Percentiles rank a stretch among this genome's conserved stretches.
Evolutionary conservation across 1,140 invertebrate genomes (phyloP).

Genomic region (Drosophila varians): DNA sequence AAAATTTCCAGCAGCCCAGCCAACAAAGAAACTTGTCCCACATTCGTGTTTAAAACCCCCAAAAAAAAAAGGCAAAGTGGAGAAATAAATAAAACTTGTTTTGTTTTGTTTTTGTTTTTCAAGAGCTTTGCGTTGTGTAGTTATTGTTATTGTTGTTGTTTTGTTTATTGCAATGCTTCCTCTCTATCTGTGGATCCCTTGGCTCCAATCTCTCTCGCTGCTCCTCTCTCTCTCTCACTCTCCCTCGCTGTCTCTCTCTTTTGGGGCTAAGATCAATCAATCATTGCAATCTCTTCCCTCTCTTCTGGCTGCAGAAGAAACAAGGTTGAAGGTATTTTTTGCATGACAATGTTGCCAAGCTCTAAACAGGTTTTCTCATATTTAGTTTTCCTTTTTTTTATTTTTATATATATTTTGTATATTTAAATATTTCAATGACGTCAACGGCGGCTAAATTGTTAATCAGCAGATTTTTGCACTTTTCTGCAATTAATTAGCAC

Average conservation of each 20-base stretch:
- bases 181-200: too few species aligned
- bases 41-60: slow-evolving; percentile 16
- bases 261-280: slow-evolving; percentile 22
- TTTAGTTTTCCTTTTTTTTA: slow-evolving; percentile 45
- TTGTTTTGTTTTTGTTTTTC: slow-evolving; percentile 46
- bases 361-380: slow-evolving; percentile 15
- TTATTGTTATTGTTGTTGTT: slow-evolving; percentile 3
- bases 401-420: slow-evolving; percentile 31
- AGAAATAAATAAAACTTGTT: slow-evolving; percentile 45
- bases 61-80: slow-evolving; percentile 8
- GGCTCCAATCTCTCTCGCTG: slow-evolving; percentile 28
- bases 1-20: slow-evolving; percentile 1
- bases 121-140: slow-evolving; percentile 1
- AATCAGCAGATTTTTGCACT: slow-evolving; percentile 11
- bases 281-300: slow-evolving; percentile 12
- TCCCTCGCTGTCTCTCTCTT: background rate
- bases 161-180: slow-evolving; percentile 10
- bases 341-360: slow-evolving; percentile 55
- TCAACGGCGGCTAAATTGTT: slow-evolving; percentile 30
- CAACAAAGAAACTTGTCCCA: slow-evolving; percentile 43
- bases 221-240: slow-evolving; percentile 7
- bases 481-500: slow-evolving; percentile 39
- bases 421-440: slow-evolving; percentile 49
- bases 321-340: slow-evolving; percentile 71
- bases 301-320: slow-evolving; percentile 34